Evolutionary conservation across 1,140 invertebrate genomes (phyloP), one percentile per base, ranked within the genome.

Genomic region (Drosophila ironensis): DNA sequence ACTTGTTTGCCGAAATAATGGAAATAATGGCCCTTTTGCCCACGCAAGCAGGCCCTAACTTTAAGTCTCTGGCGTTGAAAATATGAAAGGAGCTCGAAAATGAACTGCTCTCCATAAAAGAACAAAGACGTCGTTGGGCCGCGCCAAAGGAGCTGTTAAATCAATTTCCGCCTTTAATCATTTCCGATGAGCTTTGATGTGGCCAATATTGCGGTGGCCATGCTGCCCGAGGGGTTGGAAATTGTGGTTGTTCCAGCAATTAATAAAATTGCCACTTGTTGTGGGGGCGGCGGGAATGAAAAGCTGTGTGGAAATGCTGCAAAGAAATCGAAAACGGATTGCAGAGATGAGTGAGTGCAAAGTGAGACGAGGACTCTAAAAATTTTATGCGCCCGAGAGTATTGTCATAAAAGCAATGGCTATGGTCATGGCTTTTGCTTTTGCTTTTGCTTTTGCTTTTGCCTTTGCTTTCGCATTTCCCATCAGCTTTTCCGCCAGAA

Each of bases 181-280:
- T 42, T 53, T 28, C 50, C 27, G 38, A 53, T 42, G 25, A 41
- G 22, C 50, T 53, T 53, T 53, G 38, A 53, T 53, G 50, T 41
- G 50, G 38, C 16, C 17, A 25, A 14, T 12, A 38, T 12, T 27
- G 22, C 27, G 37, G 27, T 33, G n/a, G 28, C 4, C 9, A 11
- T 25, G 12, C 6, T 33, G 20, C 9, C 17, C 17, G 11, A 16
- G 14, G 53, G 40, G 9, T 24, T 14, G 37, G 28, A 33, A 33
- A 33, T n/a, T n/a, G 40, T 25, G 60, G 53, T 25, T 61, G 56
- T 41, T 30, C 19, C 12, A 44, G 30, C 48, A 70, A 70, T 70
- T 70, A 70, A 70, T 68, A 46, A 69, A 70, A 70, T 50, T 59
- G 45, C 45, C 67, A 70, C 67, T 68, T 70, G 67, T 68, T 70